Conservation (phyloP, 2,888 invertebrate genomes). For the Branchipolynoe longqiensis region DNA sequence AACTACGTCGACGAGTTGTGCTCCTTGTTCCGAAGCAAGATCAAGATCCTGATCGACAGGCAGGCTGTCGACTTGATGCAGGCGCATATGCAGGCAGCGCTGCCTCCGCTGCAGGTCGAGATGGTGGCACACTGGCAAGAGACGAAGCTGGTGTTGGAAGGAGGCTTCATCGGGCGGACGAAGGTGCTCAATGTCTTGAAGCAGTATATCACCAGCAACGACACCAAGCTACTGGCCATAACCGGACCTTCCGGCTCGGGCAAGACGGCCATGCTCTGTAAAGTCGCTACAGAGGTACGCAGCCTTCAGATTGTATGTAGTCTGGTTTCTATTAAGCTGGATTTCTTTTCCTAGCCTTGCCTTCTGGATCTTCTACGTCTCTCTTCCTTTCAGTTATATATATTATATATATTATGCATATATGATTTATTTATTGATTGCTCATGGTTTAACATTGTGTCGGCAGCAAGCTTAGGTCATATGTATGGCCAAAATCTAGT, state of each 20-base stretch:
- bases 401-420: no score
- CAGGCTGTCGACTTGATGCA: no score
- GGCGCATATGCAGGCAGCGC: neutral
- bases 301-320: neutral
- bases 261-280: conserved; percentile 76
- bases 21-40: conserved; percentile 68
- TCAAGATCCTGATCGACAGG: conserved; percentile 64
- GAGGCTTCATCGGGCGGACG: conserved; percentile 67
- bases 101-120: conserved; percentile 62
- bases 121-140: conserved; percentile 63
- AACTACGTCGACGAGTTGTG: conserved; percentile 76
- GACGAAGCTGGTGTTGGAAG: neutral
- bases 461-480: no score
- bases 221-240: conserved; percentile 73
- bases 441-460: no score
- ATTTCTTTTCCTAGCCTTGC: no score
- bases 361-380: no score
- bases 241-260: conserved; percentile 75
- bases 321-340: neutral
- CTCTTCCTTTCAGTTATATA: no score
- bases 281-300: conserved; percentile 74
- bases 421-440: no score
- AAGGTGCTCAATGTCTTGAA: conserved; percentile 68
- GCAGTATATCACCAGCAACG: conserved; percentile 71
- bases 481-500: no score